Evolutionary conservation across 2,888 invertebrate species (phyloP), one percentile per base, ranked within the genome.

Genomic region (Muscina levida): DNA sequence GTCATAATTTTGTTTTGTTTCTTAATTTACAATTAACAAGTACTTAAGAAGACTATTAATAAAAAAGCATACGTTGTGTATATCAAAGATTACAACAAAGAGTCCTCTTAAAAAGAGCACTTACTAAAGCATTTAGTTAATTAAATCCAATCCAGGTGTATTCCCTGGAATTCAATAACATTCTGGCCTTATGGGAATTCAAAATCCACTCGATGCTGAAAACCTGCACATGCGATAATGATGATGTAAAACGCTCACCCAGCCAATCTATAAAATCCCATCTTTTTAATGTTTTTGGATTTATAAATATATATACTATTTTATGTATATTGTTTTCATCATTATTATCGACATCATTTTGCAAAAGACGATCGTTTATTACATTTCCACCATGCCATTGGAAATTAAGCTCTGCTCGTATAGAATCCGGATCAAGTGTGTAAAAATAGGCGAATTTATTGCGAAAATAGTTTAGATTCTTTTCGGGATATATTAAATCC

Each of bases 351-450:
- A n/a, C 19, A 5, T 74, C 46, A 10, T n/a, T 62, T 57, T 53
- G 48, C 24, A 81, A 51, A 72, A 46, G 19, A 42, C 71, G 57
- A 65, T 81, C 81, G 11, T 11, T 56, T 42, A 81, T 72, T 17
- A 81, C 22, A 13, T 79, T 70, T 0, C 90, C 90, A 24, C 87
- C 89, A 72, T 85, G 87, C 81, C 88, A 88, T 67, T 86, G 81
- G 68, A 87, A 90, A 11, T 83, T 73, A 53, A 89, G 56, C 72
- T 84, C 84, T 0, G 85, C 84, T 15, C 85, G 44, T 1, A 84
- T 53, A 0, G 77, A 46, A 26, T 84, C 83, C 0, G 62, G 73
- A 1, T 82, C 68, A 13, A 76, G 68, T 4, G 24, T 72, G 68
- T 87, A 88, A 53, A 90, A 89, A 59, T 74, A 85, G 0, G 85